These are phyloP conservation scores for Stictocephala bisonia DNA, from an alignment of 2,888 invertebrate species.

Conservation along the genomic window DNA sequence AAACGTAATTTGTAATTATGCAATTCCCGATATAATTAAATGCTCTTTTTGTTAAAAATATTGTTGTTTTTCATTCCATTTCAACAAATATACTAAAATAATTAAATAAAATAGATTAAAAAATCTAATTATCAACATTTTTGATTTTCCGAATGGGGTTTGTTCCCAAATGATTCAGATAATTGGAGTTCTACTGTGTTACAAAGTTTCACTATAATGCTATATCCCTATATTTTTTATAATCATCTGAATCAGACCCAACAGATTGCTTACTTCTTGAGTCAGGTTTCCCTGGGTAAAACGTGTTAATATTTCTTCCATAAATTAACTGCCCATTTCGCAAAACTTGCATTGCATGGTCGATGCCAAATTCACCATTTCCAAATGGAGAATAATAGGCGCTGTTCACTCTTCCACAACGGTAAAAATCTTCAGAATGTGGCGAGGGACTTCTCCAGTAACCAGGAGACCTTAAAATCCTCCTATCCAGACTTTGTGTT, in stretches of 20 bases:
- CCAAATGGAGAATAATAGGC: slow-evolving; percentile 32
- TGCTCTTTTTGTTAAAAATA: too few species aligned
- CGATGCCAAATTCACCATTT: not conserved
- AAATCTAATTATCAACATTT: too few species aligned
- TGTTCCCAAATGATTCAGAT: too few species aligned
- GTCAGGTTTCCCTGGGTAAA: slow-evolving; percentile 32
- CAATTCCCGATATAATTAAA: too few species aligned
- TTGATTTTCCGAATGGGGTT: too few species aligned
- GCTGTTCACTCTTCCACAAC: slow-evolving; percentile 28
- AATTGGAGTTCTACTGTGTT: too few species aligned
- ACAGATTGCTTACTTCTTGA: slow-evolving; percentile 39
- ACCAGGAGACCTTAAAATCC: slow-evolving; percentile 30
- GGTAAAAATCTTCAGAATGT: slow-evolving; percentile 10
- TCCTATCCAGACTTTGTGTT: slow-evolving; percentile 48
- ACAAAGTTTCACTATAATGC: too few species aligned
- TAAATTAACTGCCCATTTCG: slow-evolving; percentile 15
- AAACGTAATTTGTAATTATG: too few species aligned
- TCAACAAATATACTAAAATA: too few species aligned
- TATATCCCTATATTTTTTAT: slow-evolving; percentile 66
- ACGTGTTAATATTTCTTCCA: slow-evolving; percentile 32
- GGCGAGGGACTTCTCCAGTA: not conserved
- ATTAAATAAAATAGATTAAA: too few species aligned
- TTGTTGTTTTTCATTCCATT: too few species aligned
- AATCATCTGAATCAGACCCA: slow-evolving; percentile 64
- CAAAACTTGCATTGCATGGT: not conserved